Conservation (phyloP, 1,140 invertebrate species). For the Teleogryllus occipitalis region DNA sequence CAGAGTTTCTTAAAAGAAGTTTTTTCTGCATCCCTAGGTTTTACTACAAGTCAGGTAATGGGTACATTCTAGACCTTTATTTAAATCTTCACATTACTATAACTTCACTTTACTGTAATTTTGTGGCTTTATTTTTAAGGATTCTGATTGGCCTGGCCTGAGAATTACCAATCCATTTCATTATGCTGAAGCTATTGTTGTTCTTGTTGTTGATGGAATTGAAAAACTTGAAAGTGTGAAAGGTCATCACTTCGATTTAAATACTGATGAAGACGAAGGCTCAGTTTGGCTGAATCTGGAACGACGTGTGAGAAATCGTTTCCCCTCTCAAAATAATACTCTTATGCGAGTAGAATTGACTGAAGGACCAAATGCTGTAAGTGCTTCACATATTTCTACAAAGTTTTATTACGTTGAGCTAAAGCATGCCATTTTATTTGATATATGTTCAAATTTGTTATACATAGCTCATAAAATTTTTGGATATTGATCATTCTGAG, state of each 20-base stretch:
- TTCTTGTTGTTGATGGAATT: constrained; percentile 62
- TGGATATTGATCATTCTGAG: no score
- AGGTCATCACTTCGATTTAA: constrained; percentile 48
- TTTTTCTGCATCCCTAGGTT: constrained; percentile 59
- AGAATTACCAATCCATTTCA: constrained; percentile 63
- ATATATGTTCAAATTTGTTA: no score
- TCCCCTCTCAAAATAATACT: constrained; percentile 42
- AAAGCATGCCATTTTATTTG: no score
- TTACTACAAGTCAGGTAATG: constrained; percentile 51
- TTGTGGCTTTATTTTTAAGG: constrained; percentile 38
- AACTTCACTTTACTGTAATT: background rate
- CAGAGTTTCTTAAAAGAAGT: constrained; percentile 60
- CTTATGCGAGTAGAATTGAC: constrained; percentile 54
- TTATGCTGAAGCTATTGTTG: constrained; percentile 65
- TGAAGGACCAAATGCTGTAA: constrained; percentile 53
- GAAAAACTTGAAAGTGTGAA: constrained; percentile 34
- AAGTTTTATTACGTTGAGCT: background rate
- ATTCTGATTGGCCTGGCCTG: constrained; percentile 60
- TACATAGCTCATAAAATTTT: no score
- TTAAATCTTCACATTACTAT: background rate
- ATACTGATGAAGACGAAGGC: constrained; percentile 54
- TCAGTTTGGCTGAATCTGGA: constrained; percentile 50
- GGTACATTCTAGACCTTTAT: constrained; percentile 14
- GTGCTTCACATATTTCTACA: constrained; percentile 16
- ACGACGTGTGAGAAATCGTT: constrained; percentile 46